Evolutionary conservation across 2,888 invertebrate species (phyloP).

Genomic region (Tyria jacobaeae): DNA sequence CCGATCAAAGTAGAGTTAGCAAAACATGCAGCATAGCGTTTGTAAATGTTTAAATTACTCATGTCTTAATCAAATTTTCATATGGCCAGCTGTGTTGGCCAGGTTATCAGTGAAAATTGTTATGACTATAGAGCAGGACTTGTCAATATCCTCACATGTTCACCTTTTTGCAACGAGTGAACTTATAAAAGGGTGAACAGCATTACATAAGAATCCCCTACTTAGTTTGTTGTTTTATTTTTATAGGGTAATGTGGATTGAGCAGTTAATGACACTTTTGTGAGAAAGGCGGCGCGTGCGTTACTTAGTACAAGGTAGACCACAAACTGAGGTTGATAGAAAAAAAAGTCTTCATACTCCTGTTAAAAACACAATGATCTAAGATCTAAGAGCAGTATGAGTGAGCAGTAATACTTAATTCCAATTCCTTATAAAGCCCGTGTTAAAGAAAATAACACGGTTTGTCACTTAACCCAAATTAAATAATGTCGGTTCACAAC

Average conservation of each 20-base stretch:
- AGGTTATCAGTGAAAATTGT: not conserved
- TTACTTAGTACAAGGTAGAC: not conserved
- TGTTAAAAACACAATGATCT: too few species aligned
- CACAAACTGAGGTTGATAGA: not conserved
- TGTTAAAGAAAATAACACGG: constrained; percentile 39
- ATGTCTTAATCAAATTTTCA: too few species aligned
- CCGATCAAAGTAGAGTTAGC: too few species aligned
- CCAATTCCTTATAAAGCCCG: not conserved
- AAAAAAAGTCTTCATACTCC: not conserved
- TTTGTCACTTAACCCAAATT: constrained; percentile 52
- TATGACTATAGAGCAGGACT: not conserved
- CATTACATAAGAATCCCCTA: constrained; percentile 12
- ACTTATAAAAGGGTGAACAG: constrained; percentile 8
- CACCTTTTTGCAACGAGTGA: constrained; percentile 10
- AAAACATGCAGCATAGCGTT: too few species aligned
- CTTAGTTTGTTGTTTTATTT: constrained; percentile 5
- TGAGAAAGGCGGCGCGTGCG: not conserved
- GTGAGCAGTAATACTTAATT: not conserved
- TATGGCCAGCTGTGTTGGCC: not conserved
- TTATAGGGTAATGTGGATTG: constrained; percentile 3
- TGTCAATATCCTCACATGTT: not conserved
- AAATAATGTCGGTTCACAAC: constrained; percentile 37
- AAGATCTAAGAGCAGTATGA: too few species aligned
- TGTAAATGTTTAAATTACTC: too few species aligned
- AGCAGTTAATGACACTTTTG: not conserved